Evolutionary conservation across 2,888 invertebrate species (phyloP), one percentile per base, ranked within the genome.

Genomic region (Andrena haemorrhoa): DNA sequence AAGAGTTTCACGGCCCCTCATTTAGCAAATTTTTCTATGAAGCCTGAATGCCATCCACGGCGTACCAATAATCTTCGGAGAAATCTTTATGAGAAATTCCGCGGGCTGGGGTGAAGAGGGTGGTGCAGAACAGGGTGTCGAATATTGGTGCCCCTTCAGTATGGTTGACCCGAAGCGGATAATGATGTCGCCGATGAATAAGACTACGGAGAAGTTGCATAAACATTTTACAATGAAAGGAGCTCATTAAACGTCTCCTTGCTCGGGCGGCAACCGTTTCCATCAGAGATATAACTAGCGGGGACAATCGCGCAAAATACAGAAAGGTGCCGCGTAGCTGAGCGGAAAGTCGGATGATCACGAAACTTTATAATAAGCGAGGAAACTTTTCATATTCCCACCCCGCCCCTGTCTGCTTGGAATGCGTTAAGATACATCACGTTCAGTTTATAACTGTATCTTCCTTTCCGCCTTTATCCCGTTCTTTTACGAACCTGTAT

Each of bases 211-310:
- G 74, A 82, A 84, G 82, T 82, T 88, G 70, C 49, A 77, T 72
- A 84, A 86, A 84, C 79, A 84, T 83, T 86, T 86, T 72, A 63
- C 81, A 78, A 88, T 73, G 72, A 78, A 78, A 81, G 83, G 86
- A 86, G 83, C 86, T 88, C 87, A 83, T 88, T 88, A 88, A 88
- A 78, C 58, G 77, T 60, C 70, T 64, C 41, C 71, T 53, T 61
- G 58, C 58, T 29, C 65, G 41, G 29, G 63, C 64, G 68, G 41
- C 49, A 76, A 66, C 72, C 60, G 73, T 29, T 74, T 79, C 56
- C 12, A 74, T 33, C 12, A 31, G 23, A 69, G 71, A 35, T 73
- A 77, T 66, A 84, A 75, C 78, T 58, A 72, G 65, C 77, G 49
- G 75, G 79, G 79, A 74, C 73, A 83, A 82, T 82, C 70, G 31